Base-by-base conservation (phyloP, 2,797 vertebrate genomes). In the Anguilla anguilla region DNA sequence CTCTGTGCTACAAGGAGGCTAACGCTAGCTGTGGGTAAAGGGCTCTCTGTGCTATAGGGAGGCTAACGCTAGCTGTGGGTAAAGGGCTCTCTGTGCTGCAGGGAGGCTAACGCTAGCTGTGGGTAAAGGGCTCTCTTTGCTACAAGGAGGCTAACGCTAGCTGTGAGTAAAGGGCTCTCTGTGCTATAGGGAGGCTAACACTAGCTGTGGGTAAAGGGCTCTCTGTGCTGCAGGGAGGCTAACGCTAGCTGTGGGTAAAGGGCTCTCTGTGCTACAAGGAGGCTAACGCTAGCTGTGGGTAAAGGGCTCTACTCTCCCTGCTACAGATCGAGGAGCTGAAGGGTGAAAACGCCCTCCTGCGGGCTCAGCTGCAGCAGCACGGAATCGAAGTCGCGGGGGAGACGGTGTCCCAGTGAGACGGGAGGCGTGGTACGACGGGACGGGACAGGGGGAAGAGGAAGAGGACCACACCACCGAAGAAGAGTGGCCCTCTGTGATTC, bases 271-370 rank as follows among this genome's bases (percentile, higher is more conserved):
- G n/a, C n/a, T n/a, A n/a, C n/a, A n/a, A n/a, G n/a, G n/a, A n/a
- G n/a, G n/a, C n/a, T n/a, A n/a, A n/a, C n/a, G n/a, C n/a, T n/a
- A n/a, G n/a, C n/a, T n/a, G n/a, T n/a, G n/a, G n/a, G n/a, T n/a
- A n/a, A n/a, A n/a, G n/a, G n/a, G n/a, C n/a, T n/a, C n/a, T n/a
- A n/a, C n/a, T n/a, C 74, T 7, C 39, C 10, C 22, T 25, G 46
- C 86, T 25, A 10, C 93, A 98, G 98, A 96, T 98, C 0, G 97
- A 98, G 90, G 97, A 98, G 91, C 95, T 98, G 93, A 98, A 98
- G 94, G 97, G 96, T 0, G 97, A 98, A 91, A 98, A 98, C 0
- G 95, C 96, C 28, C 91, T 97, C 89, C 96, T 98, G 35, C 94
- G 96, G 83, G 95, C 96, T 0, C 97, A 97, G 91, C 95, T 98